A percentile compares a stretch with the other conserved stretches of the same genome.
phyloP scores from a whole-genome alignment of 2,113 vertebrate genomes.

The Leptosomus discolor region DNA sequence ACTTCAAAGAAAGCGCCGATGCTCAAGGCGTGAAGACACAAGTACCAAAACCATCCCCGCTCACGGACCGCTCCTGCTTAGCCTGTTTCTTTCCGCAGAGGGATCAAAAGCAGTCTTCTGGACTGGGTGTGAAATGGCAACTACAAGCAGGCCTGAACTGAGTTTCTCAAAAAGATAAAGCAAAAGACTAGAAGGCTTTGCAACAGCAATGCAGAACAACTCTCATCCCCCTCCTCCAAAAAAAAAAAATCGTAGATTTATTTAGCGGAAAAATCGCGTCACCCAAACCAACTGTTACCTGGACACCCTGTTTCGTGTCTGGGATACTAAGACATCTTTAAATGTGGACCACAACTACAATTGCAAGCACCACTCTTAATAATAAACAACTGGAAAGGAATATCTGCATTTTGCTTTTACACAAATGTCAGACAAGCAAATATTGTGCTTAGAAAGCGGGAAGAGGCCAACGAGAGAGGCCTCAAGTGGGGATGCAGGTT shows the following conservation, averaged over 20 bases:
- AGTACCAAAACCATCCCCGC: neutral
- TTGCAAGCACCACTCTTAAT: neutral
- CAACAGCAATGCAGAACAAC: neutral
- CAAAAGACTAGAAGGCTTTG: neutral
- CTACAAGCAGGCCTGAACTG: neutral
- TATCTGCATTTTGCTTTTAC: neutral
- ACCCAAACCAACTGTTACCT: neutral
- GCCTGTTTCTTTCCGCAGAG: neutral
- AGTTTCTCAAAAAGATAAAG: neutral
- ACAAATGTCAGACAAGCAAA: neutral
- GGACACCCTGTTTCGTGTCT: neutral
- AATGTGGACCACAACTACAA: rapidly evolving
- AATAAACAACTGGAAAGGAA: neutral
- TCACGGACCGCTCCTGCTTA: neutral
- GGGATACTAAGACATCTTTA: neutral
- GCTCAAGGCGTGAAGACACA: neutral
- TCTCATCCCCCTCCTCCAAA: neutral
- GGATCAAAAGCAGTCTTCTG: neutral
- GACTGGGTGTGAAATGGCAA: neutral
- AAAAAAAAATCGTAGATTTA: neutral
- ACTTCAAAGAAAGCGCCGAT: neutral
- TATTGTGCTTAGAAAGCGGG: rapidly evolving
- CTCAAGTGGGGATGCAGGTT: neutral
- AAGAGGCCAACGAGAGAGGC: no score
- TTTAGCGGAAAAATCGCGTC: neutral